These are phyloP conservation scores for Falcaria lacertinaria DNA, from an alignment of 2,888 invertebrate species.

Conservation along the genomic window DNA sequence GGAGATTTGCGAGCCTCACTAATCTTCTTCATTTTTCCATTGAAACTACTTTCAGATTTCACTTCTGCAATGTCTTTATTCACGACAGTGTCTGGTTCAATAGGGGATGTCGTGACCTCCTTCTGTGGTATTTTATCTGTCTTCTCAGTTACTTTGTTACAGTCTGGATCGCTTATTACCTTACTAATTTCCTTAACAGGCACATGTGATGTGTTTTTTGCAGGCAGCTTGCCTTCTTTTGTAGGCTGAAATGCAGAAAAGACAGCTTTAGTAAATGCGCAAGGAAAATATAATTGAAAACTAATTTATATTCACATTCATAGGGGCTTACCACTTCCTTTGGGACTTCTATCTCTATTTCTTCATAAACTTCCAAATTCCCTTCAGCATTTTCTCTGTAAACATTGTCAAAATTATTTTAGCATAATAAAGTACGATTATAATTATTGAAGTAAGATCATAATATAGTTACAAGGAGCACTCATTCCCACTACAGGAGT, in stretches of 20 bases:
- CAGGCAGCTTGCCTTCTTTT: slow-evolving; percentile 37
- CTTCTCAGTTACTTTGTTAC: slow-evolving; percentile 43
- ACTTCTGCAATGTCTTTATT: slow-evolving; percentile 37
- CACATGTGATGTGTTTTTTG: slow-evolving; percentile 44
- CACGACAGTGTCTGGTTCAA: slow-evolving; percentile 32
- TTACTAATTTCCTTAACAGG: slow-evolving; percentile 54
- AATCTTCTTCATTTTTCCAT: slow-evolving; percentile 62
- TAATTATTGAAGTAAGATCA: too few species aligned
- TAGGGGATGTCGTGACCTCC: slow-evolving; percentile 22
- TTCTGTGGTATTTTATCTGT: slow-evolving; percentile 32
- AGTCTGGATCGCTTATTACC: slow-evolving; percentile 40
- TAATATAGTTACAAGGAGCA: too few species aligned
- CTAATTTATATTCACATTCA: neutral
- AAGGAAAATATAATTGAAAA: neutral
- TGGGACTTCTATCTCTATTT: slow-evolving; percentile 68
- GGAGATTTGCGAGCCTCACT: slow-evolving; percentile 68
- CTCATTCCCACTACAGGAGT: too few species aligned
- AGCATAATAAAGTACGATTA: neutral
- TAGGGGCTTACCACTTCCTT: slow-evolving; percentile 56
- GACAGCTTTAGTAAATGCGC: slow-evolving; percentile 2
- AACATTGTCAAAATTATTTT: slow-evolving; percentile 12
- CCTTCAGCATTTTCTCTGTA: slow-evolving; percentile 71
- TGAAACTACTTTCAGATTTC: slow-evolving; percentile 54
- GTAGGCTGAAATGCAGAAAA: slow-evolving; percentile 47
- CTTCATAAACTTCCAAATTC: slow-evolving; percentile 75